Evolutionary conservation across 2,113 vertebrate species (phyloP).

Genomic region (Centropus bengalensis): DNA sequence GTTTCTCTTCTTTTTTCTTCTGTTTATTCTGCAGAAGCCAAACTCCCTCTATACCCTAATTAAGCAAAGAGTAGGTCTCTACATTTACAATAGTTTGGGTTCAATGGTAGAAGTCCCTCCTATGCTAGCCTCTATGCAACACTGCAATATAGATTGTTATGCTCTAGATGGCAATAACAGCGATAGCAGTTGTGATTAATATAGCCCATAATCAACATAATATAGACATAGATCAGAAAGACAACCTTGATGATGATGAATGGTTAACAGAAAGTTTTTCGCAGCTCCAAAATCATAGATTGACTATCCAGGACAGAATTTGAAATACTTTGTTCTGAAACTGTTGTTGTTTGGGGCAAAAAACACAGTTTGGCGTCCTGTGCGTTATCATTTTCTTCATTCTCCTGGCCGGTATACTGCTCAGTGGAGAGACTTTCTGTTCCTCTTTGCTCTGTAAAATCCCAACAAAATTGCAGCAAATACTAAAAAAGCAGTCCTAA

Average conservation of each 20-base stretch:
- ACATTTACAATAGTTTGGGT: not conserved
- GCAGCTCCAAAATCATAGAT: not conserved
- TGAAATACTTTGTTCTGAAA: not conserved
- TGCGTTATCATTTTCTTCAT: not conserved
- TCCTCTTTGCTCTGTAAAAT: constrained; percentile 1
- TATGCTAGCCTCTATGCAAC: not conserved
- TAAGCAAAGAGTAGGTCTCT: not conserved
- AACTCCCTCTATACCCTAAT: not conserved
- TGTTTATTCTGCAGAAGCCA: not conserved
- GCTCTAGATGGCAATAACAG: not conserved
- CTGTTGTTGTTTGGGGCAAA: not conserved
- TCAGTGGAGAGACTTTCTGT: not conserved
- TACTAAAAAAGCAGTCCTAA: not conserved
- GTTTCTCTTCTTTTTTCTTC: not conserved
- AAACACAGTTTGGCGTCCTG: not conserved
- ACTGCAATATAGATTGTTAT: not conserved
- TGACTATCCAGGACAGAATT: not conserved
- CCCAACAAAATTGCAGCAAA: not conserved
- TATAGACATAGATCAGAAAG: not conserved
- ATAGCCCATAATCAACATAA: not conserved
- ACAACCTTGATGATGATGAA: not conserved
- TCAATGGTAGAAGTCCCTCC: not conserved
- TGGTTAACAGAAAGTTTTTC: not conserved
- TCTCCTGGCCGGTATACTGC: not conserved
- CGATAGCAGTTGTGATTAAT: not conserved